A percentile compares a stretch with the other conserved stretches of the same genome.
Conservation (phyloP, 1,140 invertebrate species). For the Ericerus pela region DNA sequence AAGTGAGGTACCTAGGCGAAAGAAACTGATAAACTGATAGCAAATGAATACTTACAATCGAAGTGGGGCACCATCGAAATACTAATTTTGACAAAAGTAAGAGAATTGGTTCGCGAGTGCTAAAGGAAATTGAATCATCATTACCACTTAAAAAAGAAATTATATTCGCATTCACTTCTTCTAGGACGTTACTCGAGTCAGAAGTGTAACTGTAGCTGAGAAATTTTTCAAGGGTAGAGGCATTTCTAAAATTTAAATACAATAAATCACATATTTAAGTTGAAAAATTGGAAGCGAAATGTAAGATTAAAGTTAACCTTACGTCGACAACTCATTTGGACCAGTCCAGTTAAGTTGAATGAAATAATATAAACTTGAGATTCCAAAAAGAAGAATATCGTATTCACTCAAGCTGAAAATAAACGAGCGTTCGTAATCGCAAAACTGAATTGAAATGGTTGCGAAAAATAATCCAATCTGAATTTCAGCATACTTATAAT, state of each 20-base stretch:
- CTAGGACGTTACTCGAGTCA: conserved; percentile 27
- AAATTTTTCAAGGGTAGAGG: conserved; percentile 27
- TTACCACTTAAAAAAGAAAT: neutral
- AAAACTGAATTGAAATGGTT: neutral
- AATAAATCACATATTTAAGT: conserved; percentile 17
- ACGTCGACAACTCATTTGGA: conserved; percentile 33
- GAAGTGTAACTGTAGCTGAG: conserved; percentile 26
- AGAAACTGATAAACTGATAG: conserved; percentile 48
- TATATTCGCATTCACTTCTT: conserved; percentile 16
- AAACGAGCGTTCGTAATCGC: neutral
- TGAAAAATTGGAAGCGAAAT: conserved; percentile 14
- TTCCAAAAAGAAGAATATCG: conserved; percentile 5
- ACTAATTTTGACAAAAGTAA: conserved; percentile 27
- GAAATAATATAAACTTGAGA: conserved; percentile 51
- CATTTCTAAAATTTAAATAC: conserved; percentile 22
- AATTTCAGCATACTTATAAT: neutral
- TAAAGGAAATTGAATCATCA: conserved; percentile 27
- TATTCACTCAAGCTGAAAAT: conserved; percentile 7
- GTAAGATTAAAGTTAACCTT: conserved; percentile 17
- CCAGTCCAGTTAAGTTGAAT: conserved; percentile 68
- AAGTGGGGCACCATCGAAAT: conserved; percentile 42
- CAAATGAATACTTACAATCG: conserved; percentile 34
- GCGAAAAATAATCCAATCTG: neutral
- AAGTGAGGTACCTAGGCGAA: conserved; percentile 39
- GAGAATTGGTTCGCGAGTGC: neutral